Percentiles rank a stretch among this genome's conserved stretches.
Evolutionary conservation across 53 echinoderm and acorn worm genomes (phyloP).

Genomic region (Paelopatides confundens): DNA sequence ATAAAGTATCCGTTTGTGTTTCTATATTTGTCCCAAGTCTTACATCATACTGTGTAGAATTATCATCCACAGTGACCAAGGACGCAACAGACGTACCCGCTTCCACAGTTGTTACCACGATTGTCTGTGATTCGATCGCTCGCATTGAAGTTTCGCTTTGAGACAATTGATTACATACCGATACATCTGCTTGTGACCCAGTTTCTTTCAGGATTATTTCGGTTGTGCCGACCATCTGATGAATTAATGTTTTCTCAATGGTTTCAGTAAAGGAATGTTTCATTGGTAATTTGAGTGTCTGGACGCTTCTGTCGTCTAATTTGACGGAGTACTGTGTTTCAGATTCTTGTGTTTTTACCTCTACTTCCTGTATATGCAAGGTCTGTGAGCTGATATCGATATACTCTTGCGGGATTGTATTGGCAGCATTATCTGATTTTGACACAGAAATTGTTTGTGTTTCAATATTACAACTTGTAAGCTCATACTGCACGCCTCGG

Average conservation of each 20-base stretch:
- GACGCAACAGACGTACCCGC: not conserved
- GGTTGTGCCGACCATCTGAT: constrained; percentile 3
- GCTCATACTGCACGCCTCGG: not conserved
- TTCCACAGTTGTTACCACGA: not conserved
- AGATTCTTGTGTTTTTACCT: not conserved
- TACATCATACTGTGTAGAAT: constrained; percentile 7
- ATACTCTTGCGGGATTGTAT: not conserved
- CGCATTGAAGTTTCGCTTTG: constrained; percentile 25
- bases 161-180: not conserved
- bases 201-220: not conserved
- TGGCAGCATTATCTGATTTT: not conserved
- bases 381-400: constrained; percentile 13
- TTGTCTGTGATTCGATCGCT: not conserved
- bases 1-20: not conserved
- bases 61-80: not conserved
- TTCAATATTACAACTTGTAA: not conserved
- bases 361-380: not conserved
- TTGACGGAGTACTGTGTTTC: not conserved
- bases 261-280: not conserved
- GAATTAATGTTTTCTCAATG: not conserved
- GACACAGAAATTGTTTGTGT: not conserved
- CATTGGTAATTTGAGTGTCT: not conserved
- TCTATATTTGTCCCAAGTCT: not conserved
- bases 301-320: not conserved
- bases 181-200: not conserved